phyloP scores from a whole-genome alignment of 2,888 invertebrate species.

The Resseliella maxima region DNA sequence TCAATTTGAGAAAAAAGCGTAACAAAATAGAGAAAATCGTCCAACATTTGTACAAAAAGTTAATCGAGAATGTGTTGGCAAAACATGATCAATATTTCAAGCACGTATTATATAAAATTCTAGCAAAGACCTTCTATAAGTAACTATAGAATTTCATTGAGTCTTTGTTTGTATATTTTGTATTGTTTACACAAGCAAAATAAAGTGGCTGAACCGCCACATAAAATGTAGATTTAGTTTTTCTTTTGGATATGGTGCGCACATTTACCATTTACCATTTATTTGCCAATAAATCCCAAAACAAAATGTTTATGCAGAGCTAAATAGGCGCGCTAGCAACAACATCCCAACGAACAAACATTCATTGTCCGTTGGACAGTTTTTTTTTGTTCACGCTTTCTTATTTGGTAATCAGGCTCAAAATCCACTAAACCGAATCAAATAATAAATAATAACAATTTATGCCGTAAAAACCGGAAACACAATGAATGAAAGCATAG shows the following conservation, averaged over 20 bases:
- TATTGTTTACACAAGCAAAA: not conserved
- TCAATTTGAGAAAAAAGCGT: not conserved
- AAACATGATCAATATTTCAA: constrained; percentile 35
- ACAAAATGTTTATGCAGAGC: not conserved
- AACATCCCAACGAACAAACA: too few relatives aligned
- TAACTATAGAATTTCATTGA: not conserved
- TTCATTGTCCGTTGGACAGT: too few relatives aligned
- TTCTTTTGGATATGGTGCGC: not conserved
- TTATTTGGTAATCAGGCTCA: too few relatives aligned
- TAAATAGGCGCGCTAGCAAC: not conserved
- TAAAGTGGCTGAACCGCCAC: not conserved
- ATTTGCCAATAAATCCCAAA: not conserved
- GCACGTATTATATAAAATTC: constrained; percentile 23
- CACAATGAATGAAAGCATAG: not conserved
- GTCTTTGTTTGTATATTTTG: not conserved
- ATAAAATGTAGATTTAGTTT: not conserved
- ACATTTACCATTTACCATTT: not conserved
- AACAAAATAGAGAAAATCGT: not conserved
- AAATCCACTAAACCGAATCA: not conserved
- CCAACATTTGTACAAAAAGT: not conserved
- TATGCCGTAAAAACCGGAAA: not conserved
- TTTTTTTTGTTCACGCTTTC: too few relatives aligned
- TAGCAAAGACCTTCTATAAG: not conserved
- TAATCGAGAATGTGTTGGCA: not conserved
- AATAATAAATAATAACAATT: constrained; percentile 27